Base-by-base conservation (phyloP, 2,888 invertebrate species). In the Orthonevra nobilis region DNA sequence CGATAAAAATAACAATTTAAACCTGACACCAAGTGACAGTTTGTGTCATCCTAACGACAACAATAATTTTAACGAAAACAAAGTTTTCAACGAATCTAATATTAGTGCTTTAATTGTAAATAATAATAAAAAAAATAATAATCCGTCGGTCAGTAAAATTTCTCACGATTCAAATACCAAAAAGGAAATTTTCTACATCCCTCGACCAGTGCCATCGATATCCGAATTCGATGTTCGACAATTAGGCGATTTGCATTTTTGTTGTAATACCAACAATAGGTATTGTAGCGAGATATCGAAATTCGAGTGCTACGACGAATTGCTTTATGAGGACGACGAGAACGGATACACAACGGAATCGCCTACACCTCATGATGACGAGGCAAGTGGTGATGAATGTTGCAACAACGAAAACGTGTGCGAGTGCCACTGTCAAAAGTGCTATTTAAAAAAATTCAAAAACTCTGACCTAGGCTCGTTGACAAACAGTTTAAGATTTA, bases 221-320 rank as follows among this genome's bases (percentile, higher is more conserved):
- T 82, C 83, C 19, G 87, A 87, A 81, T 87, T 87, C 74, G 86
- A 87, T 85, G 86, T 85, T 56, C 86, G 85, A 58, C 84, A 85
- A 7, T 84, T 87, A 23, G 83, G 83, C 72, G 84, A 85, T 50
- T 74, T 81, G 64, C 38, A 30, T 14, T 48, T 48, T 10, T 46
- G 19, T 30, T 36, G 30, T 14, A 50, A 56, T 6, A 48, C 23
- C 46, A 72, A 14, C 5, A 32, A 32, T 48, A 58, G 42, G 10
- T 66, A 38, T 30, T 42, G 44, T 30, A 36, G 61, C 42, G 42
- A 56, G 30, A 32, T 15, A 36, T 40, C 63, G 26, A 77, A 46
- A 82, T 84, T 82, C 83, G 81, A 85, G 83, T 86, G 86, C 46
- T 86, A 86, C 87, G 86, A 86, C 86, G 86, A 86, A 72, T 36